Evolutionary conservation across 2,888 invertebrate species (phyloP), one percentile per base, ranked within the genome.

Genomic region (Carabus problematicus): DNA sequence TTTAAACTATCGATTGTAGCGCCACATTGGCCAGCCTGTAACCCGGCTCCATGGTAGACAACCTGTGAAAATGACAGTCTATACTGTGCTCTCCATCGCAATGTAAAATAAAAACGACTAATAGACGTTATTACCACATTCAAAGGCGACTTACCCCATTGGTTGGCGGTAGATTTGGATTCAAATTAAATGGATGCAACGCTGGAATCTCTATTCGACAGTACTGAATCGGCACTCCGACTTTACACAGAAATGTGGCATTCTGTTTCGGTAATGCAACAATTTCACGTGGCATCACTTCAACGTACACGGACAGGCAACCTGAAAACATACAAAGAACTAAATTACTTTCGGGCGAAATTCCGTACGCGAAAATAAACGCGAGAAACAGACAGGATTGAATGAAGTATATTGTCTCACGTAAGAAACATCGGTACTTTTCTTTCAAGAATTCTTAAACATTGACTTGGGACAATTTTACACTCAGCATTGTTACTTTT

Each of bases 1-100:
- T 83, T 84, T 12, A 91, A 87, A 67, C 84, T 83, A 70, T 85
- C 83, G 71, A 93, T 89, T 68, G 81, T 84, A 3, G 90, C 88
- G 1, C 93, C 93, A 75, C 93, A 93, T 73, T 92, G 87, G 0
- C 93, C 92, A 1, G 80, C 78, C 76, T 86, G 82, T 0, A 85
- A 73, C 1, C 86, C 85, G 0, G 77, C 78, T 7, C 86, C 87
- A 64, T 76, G 80, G 74, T 86, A 87, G 0, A 78, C 75, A 3
- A 82, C 75, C 81, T 81, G 64, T 1, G 6, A 6, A 68, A 70
- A 29, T 29, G 6, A 29, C 29, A 29, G 6, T 6, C n/a, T n/a
- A n/a, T n/a, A n/a, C n/a, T n/a, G n/a, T n/a, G n/a, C n/a, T 29
- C 29, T 29, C 29, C 29, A 29, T 29, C 29, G 29, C 2, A 29